Percentiles rank a stretch among this genome's conserved stretches.
phyloP scores from a whole-genome alignment of 2,888 invertebrate species.

The Linnaemya tessellans region DNA sequence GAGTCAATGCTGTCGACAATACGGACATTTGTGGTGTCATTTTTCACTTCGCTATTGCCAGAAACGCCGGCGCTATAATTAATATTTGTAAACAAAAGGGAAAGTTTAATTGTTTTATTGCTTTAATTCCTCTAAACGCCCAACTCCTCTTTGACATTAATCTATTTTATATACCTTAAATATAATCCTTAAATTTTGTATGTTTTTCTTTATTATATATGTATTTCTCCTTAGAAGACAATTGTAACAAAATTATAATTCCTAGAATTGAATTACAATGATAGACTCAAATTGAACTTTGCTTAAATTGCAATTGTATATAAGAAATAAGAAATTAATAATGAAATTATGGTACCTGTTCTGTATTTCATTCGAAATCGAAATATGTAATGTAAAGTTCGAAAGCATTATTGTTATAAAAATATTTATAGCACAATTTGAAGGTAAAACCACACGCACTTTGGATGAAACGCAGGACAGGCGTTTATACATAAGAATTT shows the following conservation, averaged over 20 bases:
- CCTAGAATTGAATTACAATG: conserved; percentile 1
- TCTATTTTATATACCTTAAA: conserved; percentile 36
- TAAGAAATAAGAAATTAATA: not conserved
- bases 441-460: no score
- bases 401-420: no score
- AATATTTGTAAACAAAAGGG: not conserved
- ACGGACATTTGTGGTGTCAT: conserved; percentile 95
- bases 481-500: conserved; percentile 5
- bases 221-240: conserved; percentile 14
- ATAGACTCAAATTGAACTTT: conserved; percentile 9
- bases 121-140: conserved; percentile 47
- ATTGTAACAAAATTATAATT: conserved; percentile 16
- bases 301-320: conserved; percentile 31
- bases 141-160: conserved; percentile 41
- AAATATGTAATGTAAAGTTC: no score
- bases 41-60: conserved; percentile 96
- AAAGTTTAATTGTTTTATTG: conserved; percentile 60
- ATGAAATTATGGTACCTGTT: not conserved
- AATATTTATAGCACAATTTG: no score
- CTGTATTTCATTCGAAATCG: no score
- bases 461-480: no score
- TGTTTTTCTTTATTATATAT: conserved; percentile 23
- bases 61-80: conserved; percentile 87
- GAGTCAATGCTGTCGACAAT: conserved; percentile 89
- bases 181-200: conserved; percentile 47